Base-by-base conservation (phyloP, 2,888 invertebrate genomes). In the Pedicia rivosa region DNA sequence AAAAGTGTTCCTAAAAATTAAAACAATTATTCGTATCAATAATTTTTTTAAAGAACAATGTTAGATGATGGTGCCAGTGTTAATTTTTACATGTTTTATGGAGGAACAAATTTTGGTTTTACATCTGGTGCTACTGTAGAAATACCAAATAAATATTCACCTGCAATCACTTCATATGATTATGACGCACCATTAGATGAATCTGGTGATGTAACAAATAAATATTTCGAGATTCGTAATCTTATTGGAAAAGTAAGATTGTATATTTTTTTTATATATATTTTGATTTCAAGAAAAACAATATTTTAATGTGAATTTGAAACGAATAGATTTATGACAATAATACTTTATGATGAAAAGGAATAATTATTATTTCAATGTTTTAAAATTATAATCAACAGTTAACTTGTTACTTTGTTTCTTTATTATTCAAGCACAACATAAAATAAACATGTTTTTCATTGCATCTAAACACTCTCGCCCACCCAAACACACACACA, bases 51-150 rank as follows among this genome's bases (percentile, higher is more conserved):
- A 3, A 20, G 66, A 17, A 56, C 62, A 14, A 72, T 78, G 57
- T 53, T 79, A 1, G 54, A 59, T 12, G 53, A 59, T 30, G 60
- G 62, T 10, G 65, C 67, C 28, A 66, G 77, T 32, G 73, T 91
- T 24, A 91, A 87, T 52, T 70, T 91, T 43, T 94, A 91, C 57
- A 84, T 92, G 80, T 90, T 88, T 60, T 79, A 78, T 50, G 91
- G 92, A 10, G 91, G 91, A 34, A 82, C 82, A 3, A 88, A 84
- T 53, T 84, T 78, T 50, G 84, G 74, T 35, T 86, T 77, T 47
- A 73, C 67, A 2, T 60, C 72, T 36, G 72, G 72, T 4, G 60
- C 61, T 5, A 60, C 61, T 35, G 55, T 58, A 43, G 57, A 50
- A 13, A 48, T 53, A 5, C 41, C 47, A 3, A 56, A 53, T 1